Percentiles rank a stretch among this genome's conserved stretches.
These are phyloP conservation scores for Sminthopsis crassicaudata DNA, from an alignment of 2,113 vertebrate species.

Conservation along the genomic window DNA sequence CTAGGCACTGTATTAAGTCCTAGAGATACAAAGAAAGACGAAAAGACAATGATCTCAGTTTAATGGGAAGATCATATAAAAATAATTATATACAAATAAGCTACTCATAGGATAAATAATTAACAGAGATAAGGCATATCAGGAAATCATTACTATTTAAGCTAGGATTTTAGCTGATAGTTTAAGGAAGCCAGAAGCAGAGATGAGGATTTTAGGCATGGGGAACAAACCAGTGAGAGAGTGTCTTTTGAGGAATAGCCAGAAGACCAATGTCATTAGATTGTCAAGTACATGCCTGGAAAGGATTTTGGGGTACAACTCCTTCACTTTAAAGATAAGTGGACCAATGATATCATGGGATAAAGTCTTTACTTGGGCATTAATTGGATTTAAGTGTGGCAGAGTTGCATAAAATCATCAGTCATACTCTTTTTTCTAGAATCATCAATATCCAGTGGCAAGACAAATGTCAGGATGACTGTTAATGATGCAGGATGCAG, in stretches of 20 bases:
- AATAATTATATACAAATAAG: not conserved
- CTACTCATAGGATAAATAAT: not conserved
- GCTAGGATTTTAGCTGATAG: not conserved
- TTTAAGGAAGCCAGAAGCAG: not conserved
- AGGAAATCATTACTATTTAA: not conserved
- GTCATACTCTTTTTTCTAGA: not conserved
- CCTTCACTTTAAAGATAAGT: not conserved
- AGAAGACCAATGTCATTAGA: not conserved
- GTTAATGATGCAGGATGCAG: not conserved
- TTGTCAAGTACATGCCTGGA: not conserved
- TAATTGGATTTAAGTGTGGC: too few species aligned
- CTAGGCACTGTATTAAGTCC: not conserved
- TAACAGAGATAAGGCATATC: not conserved
- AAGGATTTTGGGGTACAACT: not conserved
- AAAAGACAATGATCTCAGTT: not conserved
- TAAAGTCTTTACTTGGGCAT: too few species aligned
- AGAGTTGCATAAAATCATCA: too few species aligned
- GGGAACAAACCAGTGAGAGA: not conserved
- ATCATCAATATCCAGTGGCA: not conserved
- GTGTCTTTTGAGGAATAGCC: too few species aligned
- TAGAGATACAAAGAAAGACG: not conserved
- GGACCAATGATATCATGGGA: not conserved
- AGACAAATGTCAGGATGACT: not conserved
- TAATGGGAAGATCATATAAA: not conserved
- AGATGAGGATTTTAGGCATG: not conserved